Conservation (phyloP, 2,113 vertebrate genomes). For the Poeciliopsis retropinna region DNA sequence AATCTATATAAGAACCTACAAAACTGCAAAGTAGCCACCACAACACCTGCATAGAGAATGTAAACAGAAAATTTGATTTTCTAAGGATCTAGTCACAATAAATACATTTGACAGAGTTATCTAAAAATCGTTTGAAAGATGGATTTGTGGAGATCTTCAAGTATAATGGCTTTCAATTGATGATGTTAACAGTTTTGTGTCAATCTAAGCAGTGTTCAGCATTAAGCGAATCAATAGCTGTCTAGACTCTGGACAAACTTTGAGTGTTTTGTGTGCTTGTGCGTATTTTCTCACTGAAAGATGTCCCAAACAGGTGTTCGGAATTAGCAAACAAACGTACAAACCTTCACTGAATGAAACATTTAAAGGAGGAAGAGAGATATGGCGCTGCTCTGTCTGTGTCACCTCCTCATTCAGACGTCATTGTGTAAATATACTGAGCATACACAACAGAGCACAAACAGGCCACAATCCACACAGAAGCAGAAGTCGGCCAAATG, state of each 20-base stretch:
- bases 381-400: constrained; percentile 46
- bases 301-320: constrained; percentile 11
- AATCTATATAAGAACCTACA: constrained; percentile 32
- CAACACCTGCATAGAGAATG: background rate
- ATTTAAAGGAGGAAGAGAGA: constrained; percentile 50
- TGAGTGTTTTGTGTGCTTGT: constrained; percentile 8
- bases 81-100: constrained; percentile 8
- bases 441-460: constrained; percentile 42
- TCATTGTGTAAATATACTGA: constrained; percentile 48
- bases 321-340: constrained; percentile 23
- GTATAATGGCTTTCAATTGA: background rate
- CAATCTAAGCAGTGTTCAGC: constrained; percentile 16
- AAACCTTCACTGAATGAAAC: constrained; percentile 32
- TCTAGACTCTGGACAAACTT: constrained; percentile 5
- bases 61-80: constrained; percentile 2
- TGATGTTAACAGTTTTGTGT: constrained; percentile 7
- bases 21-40: constrained; percentile 1
- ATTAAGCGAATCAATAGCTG: constrained; percentile 12
- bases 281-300: constrained; percentile 23
- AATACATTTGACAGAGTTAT: background rate
- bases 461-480: constrained; percentile 27
- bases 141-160: background rate
- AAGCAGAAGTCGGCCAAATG: constrained; percentile 35
- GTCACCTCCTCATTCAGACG: constrained; percentile 5
- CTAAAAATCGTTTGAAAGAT: background rate